Evolutionary conservation across 2,888 invertebrate genomes (phyloP), one percentile per base, ranked within the genome.

Genomic region (Drosophila meridionalis): DNA sequence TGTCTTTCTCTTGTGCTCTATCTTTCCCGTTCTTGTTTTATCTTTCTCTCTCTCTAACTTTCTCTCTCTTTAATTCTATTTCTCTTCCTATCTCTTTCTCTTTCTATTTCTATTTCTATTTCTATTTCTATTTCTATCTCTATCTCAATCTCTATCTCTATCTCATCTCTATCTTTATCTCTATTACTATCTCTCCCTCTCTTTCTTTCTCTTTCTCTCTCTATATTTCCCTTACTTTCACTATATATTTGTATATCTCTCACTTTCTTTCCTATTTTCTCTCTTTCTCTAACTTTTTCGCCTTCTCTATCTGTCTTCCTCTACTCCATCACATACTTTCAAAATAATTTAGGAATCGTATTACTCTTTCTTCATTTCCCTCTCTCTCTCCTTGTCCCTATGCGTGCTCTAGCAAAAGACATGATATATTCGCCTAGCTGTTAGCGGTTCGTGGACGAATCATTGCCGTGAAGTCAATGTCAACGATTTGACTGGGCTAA

Each of bases 401-500:
- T 32, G 28, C 20, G 47, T 28, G 7, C 32, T n/a, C 4, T 9
- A 14, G 2, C 36, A 14, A 14, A 6, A 34, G 11, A n/a, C 8
- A 12, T 36, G 14, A 8, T 36, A 26, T 11, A n/a, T 34, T 34
- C 50, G n/a, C 32, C 32, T 48, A 28, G 28, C 3, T 7, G 7
- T 14, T 1, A 14, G 14, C 30, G 32, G 8, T 4, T 8, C 4
- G 7, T n/a, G 48, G 48, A 7, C 20, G 3, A 34, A 34, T 20
- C n/a, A 9, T 50, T 20, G 32, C 32, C 20, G 11, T 47, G 12
- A 28, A 28, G n/a, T 50, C 32, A 32, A 32, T 52, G 52, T 52
- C 52, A 34, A 52, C 52, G 52, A 34, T 52, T 34, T 52, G 52
- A 52, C 34, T 52, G 34, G 52, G 32, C 52, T 52, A 28, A 47